These are phyloP conservation scores for Ciconia maguari DNA, from an alignment of 2,113 vertebrate genomes.

Conservation along the genomic window DNA sequence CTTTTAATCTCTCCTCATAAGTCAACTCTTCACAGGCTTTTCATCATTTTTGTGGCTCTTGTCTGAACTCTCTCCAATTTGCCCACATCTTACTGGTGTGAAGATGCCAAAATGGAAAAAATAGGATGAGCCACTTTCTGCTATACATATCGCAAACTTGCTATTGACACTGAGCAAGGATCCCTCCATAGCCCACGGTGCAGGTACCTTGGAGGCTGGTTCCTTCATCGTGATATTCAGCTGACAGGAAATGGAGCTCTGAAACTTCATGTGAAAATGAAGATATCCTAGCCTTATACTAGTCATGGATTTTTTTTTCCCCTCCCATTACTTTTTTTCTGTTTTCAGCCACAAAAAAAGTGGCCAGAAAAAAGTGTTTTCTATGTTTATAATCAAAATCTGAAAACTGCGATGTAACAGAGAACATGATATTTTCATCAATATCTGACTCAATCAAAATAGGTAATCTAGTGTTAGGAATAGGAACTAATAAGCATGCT, in stretches of 20 bases:
- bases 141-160: rapidly evolving
- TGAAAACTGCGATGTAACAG: neutral
- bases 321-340: neutral
- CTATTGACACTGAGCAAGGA: neutral
- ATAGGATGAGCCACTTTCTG: neutral
- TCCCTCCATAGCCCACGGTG: neutral
- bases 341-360: neutral
- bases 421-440: neutral
- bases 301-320: neutral
- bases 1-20: constrained; percentile 38
- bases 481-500: neutral
- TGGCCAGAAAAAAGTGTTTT: neutral
- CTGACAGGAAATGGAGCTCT: neutral
- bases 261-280: neutral
- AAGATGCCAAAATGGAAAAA: neutral
- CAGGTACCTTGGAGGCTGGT: neutral
- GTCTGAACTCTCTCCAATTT: constrained; percentile 18
- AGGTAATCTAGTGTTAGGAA: neutral
- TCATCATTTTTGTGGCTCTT: constrained; percentile 51
- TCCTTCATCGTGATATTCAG: neutral
- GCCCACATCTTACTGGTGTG: neutral
- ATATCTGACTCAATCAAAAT: neutral
- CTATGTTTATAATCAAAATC: neutral
- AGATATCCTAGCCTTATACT: neutral
- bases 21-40: constrained; percentile 1